Base-by-base conservation (phyloP, 64 coral and sea anemone genomes). In the Dendrophyllia cribrosa region DNA sequence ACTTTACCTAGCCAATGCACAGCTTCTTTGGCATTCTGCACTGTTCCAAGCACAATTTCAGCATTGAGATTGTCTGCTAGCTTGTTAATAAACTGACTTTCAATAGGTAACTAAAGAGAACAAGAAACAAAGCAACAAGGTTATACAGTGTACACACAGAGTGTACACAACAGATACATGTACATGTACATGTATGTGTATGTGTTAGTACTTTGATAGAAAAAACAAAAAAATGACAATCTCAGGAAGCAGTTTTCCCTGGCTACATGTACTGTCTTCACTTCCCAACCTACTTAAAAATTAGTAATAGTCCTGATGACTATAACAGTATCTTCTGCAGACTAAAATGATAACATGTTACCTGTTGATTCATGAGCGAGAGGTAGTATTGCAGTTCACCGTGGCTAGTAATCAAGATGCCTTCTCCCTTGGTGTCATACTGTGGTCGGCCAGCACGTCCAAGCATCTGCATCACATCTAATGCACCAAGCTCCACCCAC, bases 361-460 rank as follows among this genome's bases (percentile, higher is more conserved):
- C 97, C 94, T 99, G 97, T 86, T 99, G 97, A 78, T 99, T 99
- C 97, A 99, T 99, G 9, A 99, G 91, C 51, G 97, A 99, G 1
- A 99, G 83, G 51, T 99, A 99, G 72, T 99, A 99, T 52, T 99
- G 97, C 49, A 99, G 83, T 88, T 99, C 97, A 84, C 93, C 66
- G 61, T 99, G 97, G 65, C 94, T 94, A 13, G 97, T 99, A 45
- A 99, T 96, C 25, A 99, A 83, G 49, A 99, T 99, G 20, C 97
- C 97, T 79, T 99, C 97, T 26, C 97, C 97, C 70, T 99, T 99
- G 1, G 94, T 92, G 63, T 99, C 97, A 81, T 99, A 99, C 52
- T 99, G 97, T 13, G 97, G 97, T 24, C 97, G 90, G 9, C 97
- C 97, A 65, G 97, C 97, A 91, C 97, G 97, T 1, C 97, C 97